Evolutionary conservation across 2,113 vertebrate species (phyloP).

Genomic region (Phalacrocorax carbo): DNA sequence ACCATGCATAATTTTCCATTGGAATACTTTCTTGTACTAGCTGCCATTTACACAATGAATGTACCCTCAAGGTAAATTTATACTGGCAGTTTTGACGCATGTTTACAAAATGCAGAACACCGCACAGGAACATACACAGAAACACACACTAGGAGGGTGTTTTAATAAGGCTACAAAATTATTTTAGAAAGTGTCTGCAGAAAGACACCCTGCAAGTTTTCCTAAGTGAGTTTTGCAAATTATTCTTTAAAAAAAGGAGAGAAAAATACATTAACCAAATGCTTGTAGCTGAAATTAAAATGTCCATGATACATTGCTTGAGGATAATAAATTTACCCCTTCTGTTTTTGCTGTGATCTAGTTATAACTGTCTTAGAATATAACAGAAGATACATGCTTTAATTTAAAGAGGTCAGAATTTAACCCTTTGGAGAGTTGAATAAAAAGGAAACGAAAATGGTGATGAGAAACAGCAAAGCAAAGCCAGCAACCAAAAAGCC

Average conservation of each 20-base stretch:
- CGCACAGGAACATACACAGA: not conserved
- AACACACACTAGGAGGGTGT: not conserved
- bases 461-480: not conserved
- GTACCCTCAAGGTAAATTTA: not conserved
- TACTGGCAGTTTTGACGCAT: not conserved
- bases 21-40: not conserved
- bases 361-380: slow-evolving; percentile 19
- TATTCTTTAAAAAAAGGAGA: not conserved
- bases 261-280: slow-evolving; percentile 32
- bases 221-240: not conserved
- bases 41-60: not conserved
- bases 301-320: not conserved
- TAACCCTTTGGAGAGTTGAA: not conserved
- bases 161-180: slow-evolving; percentile 8
- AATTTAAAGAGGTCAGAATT: slow-evolving; percentile 27
- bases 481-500: not conserved
- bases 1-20: not conserved
- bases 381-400: not conserved
- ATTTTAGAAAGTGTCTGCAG: slow-evolving; percentile 1
- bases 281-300: slow-evolving; percentile 51
- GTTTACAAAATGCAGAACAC: slow-evolving; percentile 7
- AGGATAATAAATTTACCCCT: slow-evolving; percentile 42
- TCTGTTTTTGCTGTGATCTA: slow-evolving; percentile 27
- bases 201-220: slow-evolving; percentile 24
- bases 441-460: not conserved